phyloP scores from a whole-genome alignment of 2,888 invertebrate genomes.

The Drosophila silvestris region DNA sequence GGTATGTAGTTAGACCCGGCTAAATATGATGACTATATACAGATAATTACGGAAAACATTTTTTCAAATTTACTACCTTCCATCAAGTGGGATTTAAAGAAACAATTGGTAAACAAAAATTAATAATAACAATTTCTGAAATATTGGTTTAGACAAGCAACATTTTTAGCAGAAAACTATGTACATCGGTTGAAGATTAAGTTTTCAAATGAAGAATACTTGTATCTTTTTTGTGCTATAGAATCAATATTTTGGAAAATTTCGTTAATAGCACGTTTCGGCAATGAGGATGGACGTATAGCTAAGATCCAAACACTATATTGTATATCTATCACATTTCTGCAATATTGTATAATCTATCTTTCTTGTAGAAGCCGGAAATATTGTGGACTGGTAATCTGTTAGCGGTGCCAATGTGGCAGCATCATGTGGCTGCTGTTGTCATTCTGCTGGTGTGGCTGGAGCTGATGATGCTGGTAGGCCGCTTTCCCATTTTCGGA shows the following conservation, averaged over 20 bases:
- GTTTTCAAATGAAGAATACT: not conserved
- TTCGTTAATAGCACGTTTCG: not conserved
- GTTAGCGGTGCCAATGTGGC: constrained; percentile 87
- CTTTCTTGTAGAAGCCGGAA: constrained; percentile 78
- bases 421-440: constrained; percentile 92
- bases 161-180: not conserved
- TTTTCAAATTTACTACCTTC: no score
- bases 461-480: constrained; percentile 94
- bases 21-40: not conserved
- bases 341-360: not conserved
- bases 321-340: not conserved
- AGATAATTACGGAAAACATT: not conserved
- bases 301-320: not conserved
- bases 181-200: not conserved
- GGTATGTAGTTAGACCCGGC: constrained; percentile 83
- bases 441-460: constrained; percentile 93
- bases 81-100: not conserved
- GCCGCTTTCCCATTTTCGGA: constrained; percentile 94
- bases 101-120: not conserved
- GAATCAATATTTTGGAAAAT: not conserved
- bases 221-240: no score
- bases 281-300: no score
- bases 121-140: not conserved
- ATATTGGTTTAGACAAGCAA: not conserved
- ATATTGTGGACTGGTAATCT: constrained; percentile 80